phyloP scores from a whole-genome alignment of 2,888 invertebrate species.

The Ophion ventricosus region DNA sequence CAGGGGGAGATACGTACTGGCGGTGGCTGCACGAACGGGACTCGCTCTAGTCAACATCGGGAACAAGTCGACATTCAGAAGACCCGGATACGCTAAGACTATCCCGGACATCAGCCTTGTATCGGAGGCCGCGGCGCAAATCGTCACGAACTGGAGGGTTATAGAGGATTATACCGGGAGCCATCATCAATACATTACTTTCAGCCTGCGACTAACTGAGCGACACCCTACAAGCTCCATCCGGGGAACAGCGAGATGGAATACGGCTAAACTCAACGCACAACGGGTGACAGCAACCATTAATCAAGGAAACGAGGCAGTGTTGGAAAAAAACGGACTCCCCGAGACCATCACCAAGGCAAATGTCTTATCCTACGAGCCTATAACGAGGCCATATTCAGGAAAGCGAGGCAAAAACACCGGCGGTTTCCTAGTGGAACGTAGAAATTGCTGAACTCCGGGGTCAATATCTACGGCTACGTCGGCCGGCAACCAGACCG shows the following conservation, averaged over 20 bases:
- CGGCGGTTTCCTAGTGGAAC: conserved; percentile 28
- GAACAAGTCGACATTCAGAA: conserved; percentile 42
- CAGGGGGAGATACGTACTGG: conserved; percentile 58
- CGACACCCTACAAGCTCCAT: not conserved
- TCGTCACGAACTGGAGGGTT: conserved; percentile 29
- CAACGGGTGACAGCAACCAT: not conserved
- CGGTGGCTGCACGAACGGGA: conserved; percentile 62
- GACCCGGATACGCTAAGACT: conserved; percentile 33
- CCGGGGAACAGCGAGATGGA: not conserved
- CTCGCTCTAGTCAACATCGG: conserved; percentile 61
- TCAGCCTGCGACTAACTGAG: not conserved
- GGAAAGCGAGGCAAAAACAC: not conserved
- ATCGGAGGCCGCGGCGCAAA: conserved; percentile 1
- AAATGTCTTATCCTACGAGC: conserved; percentile 20
- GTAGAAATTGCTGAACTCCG: conserved; percentile 32
- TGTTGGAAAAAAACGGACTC: not conserved
- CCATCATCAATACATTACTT: conserved; percentile 62
- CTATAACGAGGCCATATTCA: conserved; percentile 61
- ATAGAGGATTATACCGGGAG: conserved; percentile 58
- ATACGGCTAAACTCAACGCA: conserved; percentile 11
- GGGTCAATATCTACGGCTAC: not conserved
- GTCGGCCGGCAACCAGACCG: not conserved
- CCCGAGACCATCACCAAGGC: not conserved
- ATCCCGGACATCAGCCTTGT: conserved; percentile 47
- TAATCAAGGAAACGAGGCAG: not conserved